Percentiles rank a stretch among this genome's conserved stretches.
Conservation (phyloP, 1,140 invertebrate species). For the Drosophila ironensis region DNA sequence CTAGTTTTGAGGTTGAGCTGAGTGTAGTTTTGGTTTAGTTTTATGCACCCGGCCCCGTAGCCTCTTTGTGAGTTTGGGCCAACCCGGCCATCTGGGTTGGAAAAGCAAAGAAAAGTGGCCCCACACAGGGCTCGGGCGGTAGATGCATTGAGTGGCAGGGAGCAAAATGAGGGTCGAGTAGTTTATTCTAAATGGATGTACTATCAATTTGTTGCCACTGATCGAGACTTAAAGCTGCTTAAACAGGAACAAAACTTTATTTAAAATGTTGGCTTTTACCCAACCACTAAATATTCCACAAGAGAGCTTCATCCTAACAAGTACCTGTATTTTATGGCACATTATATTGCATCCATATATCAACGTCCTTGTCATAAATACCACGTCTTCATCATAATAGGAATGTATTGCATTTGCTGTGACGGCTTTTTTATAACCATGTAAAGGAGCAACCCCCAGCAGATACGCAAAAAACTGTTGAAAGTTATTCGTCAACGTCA, state of each 20-base stretch:
- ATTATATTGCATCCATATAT: conserved; percentile 16
- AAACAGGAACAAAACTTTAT: no score
- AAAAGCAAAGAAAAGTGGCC: conserved; percentile 28
- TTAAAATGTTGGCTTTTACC: no score
- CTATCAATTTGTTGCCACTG: neutral
- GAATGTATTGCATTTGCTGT: conserved; percentile 35
- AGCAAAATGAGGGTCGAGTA: neutral
- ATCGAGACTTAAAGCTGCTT: neutral
- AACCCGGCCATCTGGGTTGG: conserved; percentile 59
- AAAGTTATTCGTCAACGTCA: conserved; percentile 72
- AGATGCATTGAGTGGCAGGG: neutral
- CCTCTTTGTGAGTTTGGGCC: conserved; percentile 58
- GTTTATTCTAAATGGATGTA: neutral
- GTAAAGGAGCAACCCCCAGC: conserved; percentile 7
- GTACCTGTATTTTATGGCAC: neutral
- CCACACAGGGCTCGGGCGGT: neutral
- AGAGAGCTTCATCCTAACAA: no score
- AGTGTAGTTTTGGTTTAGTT: conserved; percentile 76
- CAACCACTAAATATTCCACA: no score
- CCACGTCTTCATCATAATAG: conserved; percentile 21
- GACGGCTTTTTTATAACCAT: conserved; percentile 5
- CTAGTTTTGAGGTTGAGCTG: conserved; percentile 77
- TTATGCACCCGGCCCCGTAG: conserved; percentile 33
- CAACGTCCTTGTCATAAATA: conserved; percentile 27
- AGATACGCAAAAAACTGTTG: conserved; percentile 37